Base-by-base conservation (phyloP, 1,140 invertebrate species). In the Ceratosolen solmsi region DNA sequence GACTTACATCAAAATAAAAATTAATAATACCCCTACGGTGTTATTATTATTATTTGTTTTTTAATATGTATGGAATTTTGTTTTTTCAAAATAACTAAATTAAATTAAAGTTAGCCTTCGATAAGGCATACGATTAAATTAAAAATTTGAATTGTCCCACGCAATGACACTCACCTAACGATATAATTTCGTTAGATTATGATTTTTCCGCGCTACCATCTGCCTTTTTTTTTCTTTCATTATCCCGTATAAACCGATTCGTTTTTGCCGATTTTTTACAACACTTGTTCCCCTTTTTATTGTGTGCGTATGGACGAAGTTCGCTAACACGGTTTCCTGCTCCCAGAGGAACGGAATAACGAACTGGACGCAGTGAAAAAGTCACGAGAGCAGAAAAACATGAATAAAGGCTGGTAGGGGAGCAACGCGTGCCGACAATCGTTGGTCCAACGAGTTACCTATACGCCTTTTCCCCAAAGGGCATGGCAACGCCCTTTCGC, bases 351-450 rank as follows among this genome's bases (percentile, higher is more conserved):
- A 33, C 13, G 15, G 22, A 38, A 74, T n/a, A 56, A 74, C 51
- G 49, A 33, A 36, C 51, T n/a, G 51, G 38, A 63, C 33, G 22
- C 1, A 41, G 15, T 63, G 56, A 63, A 63, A 76, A 63, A 76
- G 3, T 63, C 56, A n/a, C 33, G 33, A 22, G 74, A 46, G 56
- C 11, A 38, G 20, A 20, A 46, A 74, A 30, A 33, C 51, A 33
- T 33, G 71, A 30, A 54, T 74, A 38, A 73, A 73, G 51, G 71
- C 70, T 25, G 13, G 58, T 36, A 22, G 27, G 30, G 22, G 72
- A 54, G 30, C 22, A 56, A 15, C 13, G 74, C 54, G 74, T 76
- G 56, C 36, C 33, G 63, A 36, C 27, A 82, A 76, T 58, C 49
- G 68, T 41, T 58, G 33, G 38, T 49, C 30, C n/a, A 38, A 22